Evolutionary conservation across 1,140 invertebrate genomes (phyloP).

Genomic region (Triops cancriformis): DNA sequence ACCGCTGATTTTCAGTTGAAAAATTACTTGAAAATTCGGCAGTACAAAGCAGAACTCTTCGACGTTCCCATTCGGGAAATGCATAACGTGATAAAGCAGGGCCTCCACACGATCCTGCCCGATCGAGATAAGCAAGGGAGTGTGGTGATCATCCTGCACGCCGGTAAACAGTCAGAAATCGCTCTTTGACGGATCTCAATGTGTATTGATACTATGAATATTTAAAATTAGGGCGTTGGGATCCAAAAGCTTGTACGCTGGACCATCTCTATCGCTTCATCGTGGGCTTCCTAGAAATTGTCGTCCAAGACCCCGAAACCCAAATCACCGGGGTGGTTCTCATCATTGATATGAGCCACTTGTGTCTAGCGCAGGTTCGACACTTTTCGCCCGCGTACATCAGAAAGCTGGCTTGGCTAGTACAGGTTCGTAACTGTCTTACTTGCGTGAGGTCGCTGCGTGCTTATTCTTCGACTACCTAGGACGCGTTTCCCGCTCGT

Average conservation of each 20-base stretch:
- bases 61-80: neutral
- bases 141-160: constrained; percentile 12
- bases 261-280: constrained; percentile 50
- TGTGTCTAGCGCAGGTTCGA: constrained; percentile 55
- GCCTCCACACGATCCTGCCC: neutral
- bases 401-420: constrained; percentile 52
- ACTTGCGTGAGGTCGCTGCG: neutral
- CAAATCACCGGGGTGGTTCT: constrained; percentile 49
- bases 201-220: neutral
- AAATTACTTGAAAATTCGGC: constrained; percentile 18
- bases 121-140: neutral
- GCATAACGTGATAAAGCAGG: neutral
- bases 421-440: constrained; percentile 47
- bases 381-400: constrained; percentile 60
- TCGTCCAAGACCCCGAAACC: constrained; percentile 53
- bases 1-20: neutral
- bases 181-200: neutral
- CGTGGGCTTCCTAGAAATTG: constrained; percentile 49
- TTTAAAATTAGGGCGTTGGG: constrained; percentile 50
- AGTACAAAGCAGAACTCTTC: constrained; percentile 17
- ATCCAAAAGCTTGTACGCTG: constrained; percentile 48
- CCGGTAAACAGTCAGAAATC: constrained; percentile 15
- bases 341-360: constrained; percentile 58
- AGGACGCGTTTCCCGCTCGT: constrained; percentile 79
- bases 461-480: constrained; percentile 30